Percentiles rank a stretch among this genome's conserved stretches.
These are phyloP conservation scores for Chlorodrepanis virens DNA, from an alignment of 2,113 vertebrate genomes.

Conservation along the genomic window DNA sequence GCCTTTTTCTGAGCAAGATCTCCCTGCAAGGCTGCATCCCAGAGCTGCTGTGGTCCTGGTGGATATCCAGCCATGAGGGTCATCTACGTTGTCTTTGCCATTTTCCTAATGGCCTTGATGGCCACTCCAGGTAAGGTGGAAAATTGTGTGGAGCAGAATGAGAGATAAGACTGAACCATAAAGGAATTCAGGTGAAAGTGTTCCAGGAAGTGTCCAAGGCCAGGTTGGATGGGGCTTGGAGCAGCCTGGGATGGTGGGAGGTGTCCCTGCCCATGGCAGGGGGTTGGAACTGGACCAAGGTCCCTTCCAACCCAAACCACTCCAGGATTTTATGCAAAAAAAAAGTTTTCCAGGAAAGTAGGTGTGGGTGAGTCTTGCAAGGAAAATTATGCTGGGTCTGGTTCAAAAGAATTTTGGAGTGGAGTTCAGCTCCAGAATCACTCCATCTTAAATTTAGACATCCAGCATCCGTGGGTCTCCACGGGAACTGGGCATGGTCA, in stretches of 20 bases:
- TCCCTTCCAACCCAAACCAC: not conserved
- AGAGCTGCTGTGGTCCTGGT: not conserved
- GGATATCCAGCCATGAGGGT: slow-evolving; percentile 29
- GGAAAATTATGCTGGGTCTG: not conserved
- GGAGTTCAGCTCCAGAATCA: not conserved
- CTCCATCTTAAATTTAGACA: not conserved
- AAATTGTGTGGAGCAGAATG: not conserved
- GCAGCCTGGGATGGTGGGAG: not conserved
- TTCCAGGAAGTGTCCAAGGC: not conserved
- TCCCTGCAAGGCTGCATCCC: not conserved
- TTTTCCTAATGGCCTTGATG: slow-evolving; percentile 44
- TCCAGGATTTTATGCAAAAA: not conserved
- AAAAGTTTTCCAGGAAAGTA: not conserved
- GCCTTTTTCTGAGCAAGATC: not conserved
- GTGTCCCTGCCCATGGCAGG: not conserved
- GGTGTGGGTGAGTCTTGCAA: not conserved
- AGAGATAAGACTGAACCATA: not conserved
- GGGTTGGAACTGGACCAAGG: not conserved
- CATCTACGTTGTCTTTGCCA: slow-evolving; percentile 50
- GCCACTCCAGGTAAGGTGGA: slow-evolving; percentile 46
- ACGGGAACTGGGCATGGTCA: not conserved
- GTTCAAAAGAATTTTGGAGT: not conserved
- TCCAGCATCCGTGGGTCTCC: not conserved
- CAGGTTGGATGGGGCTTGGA: rapidly evolving
- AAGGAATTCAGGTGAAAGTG: not conserved